phyloP scores from a whole-genome alignment of 2,797 vertebrate genomes.

The Microctenopoma steveboyesi region DNA sequence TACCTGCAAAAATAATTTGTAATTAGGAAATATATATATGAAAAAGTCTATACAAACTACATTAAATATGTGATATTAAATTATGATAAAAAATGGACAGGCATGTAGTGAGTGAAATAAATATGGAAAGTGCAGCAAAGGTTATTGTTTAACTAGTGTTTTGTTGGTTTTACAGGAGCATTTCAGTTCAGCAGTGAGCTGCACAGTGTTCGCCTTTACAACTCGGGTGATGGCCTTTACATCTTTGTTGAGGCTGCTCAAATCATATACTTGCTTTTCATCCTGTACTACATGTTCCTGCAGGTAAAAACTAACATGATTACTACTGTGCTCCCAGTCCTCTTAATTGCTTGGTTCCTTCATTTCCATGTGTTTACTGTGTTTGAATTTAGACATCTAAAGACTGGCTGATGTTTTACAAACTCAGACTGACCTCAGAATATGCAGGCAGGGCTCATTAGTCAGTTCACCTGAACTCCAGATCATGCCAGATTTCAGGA shows the following conservation, averaged over 20 bases:
- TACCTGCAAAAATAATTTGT: too few species aligned
- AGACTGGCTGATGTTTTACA: not conserved
- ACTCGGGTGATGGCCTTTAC: slow-evolving; percentile 83
- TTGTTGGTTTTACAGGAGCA: slow-evolving; percentile 77
- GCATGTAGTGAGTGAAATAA: too few species aligned
- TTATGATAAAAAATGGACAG: too few species aligned
- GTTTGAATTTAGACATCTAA: not conserved
- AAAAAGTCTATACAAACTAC: too few species aligned
- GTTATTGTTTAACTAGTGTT: too few species aligned
- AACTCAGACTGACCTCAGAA: not conserved
- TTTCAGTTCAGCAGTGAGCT: slow-evolving; percentile 85
- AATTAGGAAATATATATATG: too few species aligned
- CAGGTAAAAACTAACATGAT: slow-evolving; percentile 84
- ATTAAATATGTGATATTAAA: too few species aligned
- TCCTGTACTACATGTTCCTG: slow-evolving; percentile 90
- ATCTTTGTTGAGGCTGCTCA: slow-evolving; percentile 89
- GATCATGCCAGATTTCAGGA: not conserved
- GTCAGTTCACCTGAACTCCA: not conserved
- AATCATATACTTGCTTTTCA: slow-evolving; percentile 89
- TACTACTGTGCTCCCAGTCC: not conserved
- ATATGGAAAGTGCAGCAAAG: too few species aligned
- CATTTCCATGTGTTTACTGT: not conserved
- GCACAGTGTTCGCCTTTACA: slow-evolving; percentile 87
- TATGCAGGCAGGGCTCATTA: slow-evolving; percentile 2
- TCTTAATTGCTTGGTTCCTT: not conserved